phyloP scores from a whole-genome alignment of 2,113 vertebrate genomes.

The Telmatochromis bifrenatus region DNA sequence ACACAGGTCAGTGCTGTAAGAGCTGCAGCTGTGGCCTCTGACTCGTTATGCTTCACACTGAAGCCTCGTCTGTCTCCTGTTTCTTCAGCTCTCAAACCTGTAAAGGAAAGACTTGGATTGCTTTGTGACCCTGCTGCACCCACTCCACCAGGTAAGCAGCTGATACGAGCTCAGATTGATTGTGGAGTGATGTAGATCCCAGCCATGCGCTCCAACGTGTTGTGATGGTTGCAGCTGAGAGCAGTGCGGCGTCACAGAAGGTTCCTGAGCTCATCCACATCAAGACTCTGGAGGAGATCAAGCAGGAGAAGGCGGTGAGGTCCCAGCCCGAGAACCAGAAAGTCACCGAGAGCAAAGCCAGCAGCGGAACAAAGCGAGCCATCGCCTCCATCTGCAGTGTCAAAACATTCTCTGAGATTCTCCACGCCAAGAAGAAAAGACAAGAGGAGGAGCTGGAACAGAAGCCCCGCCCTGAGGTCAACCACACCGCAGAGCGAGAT shows the following conservation, averaged over 20 bases:
- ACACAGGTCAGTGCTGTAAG: constrained; percentile 66
- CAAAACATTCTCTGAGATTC: constrained; percentile 75
- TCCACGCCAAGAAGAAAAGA: constrained; percentile 75
- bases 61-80: neutral
- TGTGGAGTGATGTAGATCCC: neutral
- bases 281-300: constrained; percentile 92
- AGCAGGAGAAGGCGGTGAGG: constrained; percentile 79
- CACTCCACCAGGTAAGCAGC: constrained; percentile 59
- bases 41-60: neutral
- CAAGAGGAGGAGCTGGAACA: constrained; percentile 63
- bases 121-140: constrained; percentile 31
- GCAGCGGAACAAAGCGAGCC: constrained; percentile 27
- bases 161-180: neutral
- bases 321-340: constrained; percentile 56
- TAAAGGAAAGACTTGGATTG: constrained; percentile 80
- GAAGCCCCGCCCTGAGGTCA: neutral
- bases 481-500: neutral
- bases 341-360: constrained; percentile 4
- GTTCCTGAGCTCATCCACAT: constrained; percentile 75
- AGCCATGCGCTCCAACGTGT: neutral
- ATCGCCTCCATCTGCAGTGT: neutral
- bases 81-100: constrained; percentile 62
- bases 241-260: constrained; percentile 21
- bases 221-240: constrained; percentile 42
- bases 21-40: neutral